A percentile compares a stretch with the other conserved stretches of the same genome.
phyloP scores from a whole-genome alignment of 2,888 invertebrate species.

The Drosophila kanekoi region DNA sequence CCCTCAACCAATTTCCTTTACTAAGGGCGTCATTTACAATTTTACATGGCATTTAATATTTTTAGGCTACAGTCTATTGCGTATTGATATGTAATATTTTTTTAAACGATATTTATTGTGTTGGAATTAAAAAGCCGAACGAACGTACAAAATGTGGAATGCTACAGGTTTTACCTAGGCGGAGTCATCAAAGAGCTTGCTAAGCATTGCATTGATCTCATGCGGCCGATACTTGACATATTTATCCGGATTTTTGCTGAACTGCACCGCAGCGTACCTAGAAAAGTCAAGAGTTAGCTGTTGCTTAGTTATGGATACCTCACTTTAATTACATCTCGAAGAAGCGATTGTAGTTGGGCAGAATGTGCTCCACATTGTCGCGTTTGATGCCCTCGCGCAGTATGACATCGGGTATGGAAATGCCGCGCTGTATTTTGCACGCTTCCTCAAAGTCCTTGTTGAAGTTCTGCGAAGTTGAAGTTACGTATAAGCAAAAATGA shows the following conservation, averaged over 20 bases:
- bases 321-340: constrained; percentile 87
- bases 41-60: constrained; percentile 75
- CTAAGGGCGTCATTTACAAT: constrained; percentile 59
- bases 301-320: too few species aligned
- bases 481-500: not conserved
- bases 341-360: constrained; percentile 94
- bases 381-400: constrained; percentile 94
- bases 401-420: constrained; percentile 97
- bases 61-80: constrained; percentile 71
- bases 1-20: constrained; percentile 95
- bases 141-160: constrained; percentile 52
- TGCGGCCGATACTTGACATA: constrained; percentile 96
- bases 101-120: constrained; percentile 78
- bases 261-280: constrained; percentile 90
- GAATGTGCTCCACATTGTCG: constrained; percentile 94
- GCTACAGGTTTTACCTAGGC: constrained; percentile 61
- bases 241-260: constrained; percentile 97
- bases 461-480: constrained; percentile 89
- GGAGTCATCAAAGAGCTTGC: constrained; percentile 95
- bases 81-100: constrained; percentile 64
- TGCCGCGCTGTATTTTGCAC: constrained; percentile 92
- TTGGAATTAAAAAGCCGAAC: constrained; percentile 74
- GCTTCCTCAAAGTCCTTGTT: constrained; percentile 98
- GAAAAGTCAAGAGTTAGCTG: not conserved
- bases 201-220: constrained; percentile 93